Conservation (phyloP, 1,140 invertebrate species). For the Carposina sasakii region DNA sequence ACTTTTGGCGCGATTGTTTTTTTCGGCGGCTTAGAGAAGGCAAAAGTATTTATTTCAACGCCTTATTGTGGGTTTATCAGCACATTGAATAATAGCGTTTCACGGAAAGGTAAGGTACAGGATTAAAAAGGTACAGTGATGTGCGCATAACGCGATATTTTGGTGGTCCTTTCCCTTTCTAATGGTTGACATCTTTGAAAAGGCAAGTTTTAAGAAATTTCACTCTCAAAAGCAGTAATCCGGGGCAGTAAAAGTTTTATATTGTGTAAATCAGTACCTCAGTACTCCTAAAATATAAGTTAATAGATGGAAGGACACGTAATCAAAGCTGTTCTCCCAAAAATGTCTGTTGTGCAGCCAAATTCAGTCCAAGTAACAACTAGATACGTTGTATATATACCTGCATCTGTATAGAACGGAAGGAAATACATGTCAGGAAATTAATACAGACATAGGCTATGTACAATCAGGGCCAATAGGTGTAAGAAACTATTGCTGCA, state of each 20-base stretch:
- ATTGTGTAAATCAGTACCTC: no score
- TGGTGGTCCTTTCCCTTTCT: constrained; percentile 50
- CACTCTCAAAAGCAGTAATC: constrained; percentile 20
- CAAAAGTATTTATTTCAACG: constrained; percentile 64
- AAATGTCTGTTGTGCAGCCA: no score
- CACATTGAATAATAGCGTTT: constrained; percentile 51
- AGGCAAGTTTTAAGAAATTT: constrained; percentile 4
- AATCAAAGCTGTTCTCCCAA: no score
- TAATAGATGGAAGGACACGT: no score
- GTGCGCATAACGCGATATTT: constrained; percentile 42
- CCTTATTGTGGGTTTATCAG: constrained; percentile 62
- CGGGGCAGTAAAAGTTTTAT: constrained; percentile 1
- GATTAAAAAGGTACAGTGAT: constrained; percentile 30
- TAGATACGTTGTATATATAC: no score
- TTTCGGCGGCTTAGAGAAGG: constrained; percentile 35
- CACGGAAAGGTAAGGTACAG: constrained; percentile 53
- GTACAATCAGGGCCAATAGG: no score
- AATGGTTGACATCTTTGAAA: constrained; percentile 16
- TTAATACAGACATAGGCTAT: no score
- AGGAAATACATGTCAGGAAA: no score
- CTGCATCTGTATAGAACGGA: no score
- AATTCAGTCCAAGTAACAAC: no score
- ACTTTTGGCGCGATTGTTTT: constrained; percentile 56
- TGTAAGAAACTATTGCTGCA: no score
- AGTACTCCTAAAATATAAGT: no score